Base-by-base conservation (phyloP, 2,888 invertebrate species). In the Erebia palarica region DNA sequence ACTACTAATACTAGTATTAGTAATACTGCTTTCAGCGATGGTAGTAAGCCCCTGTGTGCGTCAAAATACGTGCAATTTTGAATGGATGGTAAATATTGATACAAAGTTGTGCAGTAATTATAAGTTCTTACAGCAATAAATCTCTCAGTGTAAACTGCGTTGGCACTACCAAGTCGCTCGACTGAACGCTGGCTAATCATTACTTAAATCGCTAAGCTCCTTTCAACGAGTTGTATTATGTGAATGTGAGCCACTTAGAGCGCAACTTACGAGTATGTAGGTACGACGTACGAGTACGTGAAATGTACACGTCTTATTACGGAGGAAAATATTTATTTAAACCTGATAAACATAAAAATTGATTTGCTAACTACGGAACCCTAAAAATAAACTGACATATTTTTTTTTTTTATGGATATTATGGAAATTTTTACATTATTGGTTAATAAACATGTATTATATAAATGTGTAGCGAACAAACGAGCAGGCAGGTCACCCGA, bases 101-200 rank as follows among this genome's bases (percentile, higher is more conserved):
- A 60, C 16, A 60, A 60, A 60, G 16, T 60, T 60, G 10, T 14
- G 14, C 14, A 10, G 55, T 57, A 65, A 65, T 65, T 65, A 57
- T 87, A 85, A 78, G 80, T 85, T 89, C 89, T 89, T 88, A 88
- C 82, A 81, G 85, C 83, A 76, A 89, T 90, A 89, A 90, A 89
- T 90, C 84, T 87, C 81, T 80, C 80, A 79, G 81, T 78, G 80
- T 85, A 85, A 84, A 86, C 81, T 78, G 80, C 72, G 60, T 57
- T 76, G 84, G 83, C 82, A 79, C 78, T 80, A 76, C 71, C 81
- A 80, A 81, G 82, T 81, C 77, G 79, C 78, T 78, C 78, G 70
- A 73, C 76, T 81, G 79, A 80, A 79, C 76, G 76, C 77, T 77
- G 75, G 79, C 80, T 85, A 85, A 85, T 84, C 81, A 78, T 80